Evolutionary conservation across 2,113 vertebrate genomes (phyloP), one percentile per base, ranked within the genome.

Genomic region (Chauna torquata): DNA sequence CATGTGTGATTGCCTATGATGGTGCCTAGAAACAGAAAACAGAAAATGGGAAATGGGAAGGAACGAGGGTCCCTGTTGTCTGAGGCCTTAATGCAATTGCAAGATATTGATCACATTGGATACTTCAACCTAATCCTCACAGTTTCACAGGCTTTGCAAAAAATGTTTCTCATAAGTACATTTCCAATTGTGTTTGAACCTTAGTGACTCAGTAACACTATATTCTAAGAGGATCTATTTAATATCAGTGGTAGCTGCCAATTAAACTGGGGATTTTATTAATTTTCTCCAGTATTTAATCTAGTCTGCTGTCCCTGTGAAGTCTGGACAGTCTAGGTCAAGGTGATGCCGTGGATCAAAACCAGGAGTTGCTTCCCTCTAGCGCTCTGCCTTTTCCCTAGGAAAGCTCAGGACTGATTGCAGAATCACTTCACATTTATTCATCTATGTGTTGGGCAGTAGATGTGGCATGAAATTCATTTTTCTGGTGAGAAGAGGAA

Each of bases 21-120:
- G 84, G 86, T 91, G 62, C 62, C 87, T 92, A 87, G 81, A 96
- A 96, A 88, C 36, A 90, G 57, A 95, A 97, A 85, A 84, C 69
- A 84, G 92, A 91, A 70, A 93, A 94, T 54, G 38, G 72, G 57
- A 94, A 92, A 79, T 32, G 38, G 57, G 52, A 82, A 94, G 52
- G 49, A 91, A 59, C 4, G 30, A 81, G 65, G 74, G 57, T 27
- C 38, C 52, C 92, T 45, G 68, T 61, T 59, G 81, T 90, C 84
- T 15, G 7, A 91, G 74, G 62, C 57, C 76, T 79, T 96, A 86
- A 89, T 88, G 70, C 4, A 25, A 86, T 94, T 87, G 71, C 27
- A 92, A 80, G 78, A 95, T 97, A 97, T 96, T 82, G 72, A 82
- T 59, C 91, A 64, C 15, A 12, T 82, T 93, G 61, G 75, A 82